Conservation (phyloP, 64 coral and sea anemone species). For the Porites lutea region DNA sequence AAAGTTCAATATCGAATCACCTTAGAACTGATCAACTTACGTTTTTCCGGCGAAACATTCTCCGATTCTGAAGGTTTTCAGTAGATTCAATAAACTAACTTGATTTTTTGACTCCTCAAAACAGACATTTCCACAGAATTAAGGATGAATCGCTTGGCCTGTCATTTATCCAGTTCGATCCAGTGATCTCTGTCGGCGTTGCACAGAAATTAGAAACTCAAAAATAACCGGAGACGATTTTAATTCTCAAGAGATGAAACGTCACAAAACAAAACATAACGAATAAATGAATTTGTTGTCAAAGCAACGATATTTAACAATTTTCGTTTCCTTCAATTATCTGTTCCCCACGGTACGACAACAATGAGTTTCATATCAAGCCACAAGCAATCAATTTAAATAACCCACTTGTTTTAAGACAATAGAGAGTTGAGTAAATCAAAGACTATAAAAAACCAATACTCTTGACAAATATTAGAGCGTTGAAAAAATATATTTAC, state of each 20-base stretch:
- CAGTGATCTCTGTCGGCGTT: background rate
- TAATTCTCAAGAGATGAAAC: background rate
- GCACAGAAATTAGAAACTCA: background rate
- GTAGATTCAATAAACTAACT: no score
- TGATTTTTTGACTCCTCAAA: background rate
- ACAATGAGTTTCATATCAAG: background rate
- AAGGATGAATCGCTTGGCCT: background rate
- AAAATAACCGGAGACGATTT: background rate
- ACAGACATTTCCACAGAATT: background rate
- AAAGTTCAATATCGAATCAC: background rate
- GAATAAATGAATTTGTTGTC: conserved; percentile 21
- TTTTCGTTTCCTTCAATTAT: background rate
- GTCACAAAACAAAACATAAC: conserved; percentile 10
- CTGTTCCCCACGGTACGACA: background rate
- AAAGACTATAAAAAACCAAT: no score
- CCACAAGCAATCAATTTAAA: background rate
- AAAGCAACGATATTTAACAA: conserved; percentile 23
- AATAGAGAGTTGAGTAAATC: background rate
- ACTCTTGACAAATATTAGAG: no score
- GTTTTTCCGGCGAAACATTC: no score
- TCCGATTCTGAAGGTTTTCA: no score
- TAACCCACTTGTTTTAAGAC: background rate
- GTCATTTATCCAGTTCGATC: background rate
- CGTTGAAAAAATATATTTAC: no score
- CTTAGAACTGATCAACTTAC: background rate